Percentiles rank a stretch among this genome's conserved stretches.
Conservation (phyloP, 2,888 invertebrate genomes). For the Agrypnus murinus region DNA sequence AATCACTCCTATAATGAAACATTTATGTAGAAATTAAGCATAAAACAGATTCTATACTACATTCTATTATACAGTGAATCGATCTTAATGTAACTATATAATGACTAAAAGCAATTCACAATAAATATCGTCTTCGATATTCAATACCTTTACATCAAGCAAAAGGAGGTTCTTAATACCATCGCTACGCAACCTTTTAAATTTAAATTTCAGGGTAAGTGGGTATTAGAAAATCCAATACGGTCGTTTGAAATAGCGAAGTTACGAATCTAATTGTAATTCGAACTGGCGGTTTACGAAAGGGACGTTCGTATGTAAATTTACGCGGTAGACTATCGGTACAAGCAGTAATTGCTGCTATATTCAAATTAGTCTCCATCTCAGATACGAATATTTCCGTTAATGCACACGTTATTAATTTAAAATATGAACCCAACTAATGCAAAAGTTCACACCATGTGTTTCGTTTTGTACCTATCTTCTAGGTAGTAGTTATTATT, state of each 20-base stretch:
- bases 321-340: conserved; percentile 4
- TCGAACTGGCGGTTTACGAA: conserved; percentile 13
- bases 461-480: too few relatives aligned
- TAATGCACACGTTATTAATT: neutral
- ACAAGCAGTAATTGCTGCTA: conserved; percentile 16
- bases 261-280: conserved; percentile 13
- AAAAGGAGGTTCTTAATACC: neutral
- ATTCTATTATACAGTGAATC: too few relatives aligned
- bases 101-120: too few relatives aligned
- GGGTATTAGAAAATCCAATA: conserved; percentile 3
- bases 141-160: too few relatives aligned
- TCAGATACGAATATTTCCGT: neutral
- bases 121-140: too few relatives aligned
- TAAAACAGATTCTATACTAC: too few relatives aligned
- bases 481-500: too few relatives aligned
- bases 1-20: too few relatives aligned
- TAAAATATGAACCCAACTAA: too few relatives aligned
- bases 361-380: conserved; percentile 15
- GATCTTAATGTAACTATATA: too few relatives aligned
- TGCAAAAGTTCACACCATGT: too few relatives aligned
- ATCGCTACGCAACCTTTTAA: neutral
- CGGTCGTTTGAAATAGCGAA: neutral
- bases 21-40: too few relatives aligned
- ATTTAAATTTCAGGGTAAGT: conserved; percentile 15
- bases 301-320: conserved; percentile 18